A percentile compares a stretch with the other conserved stretches of the same genome.
Evolutionary conservation across 2,113 vertebrate genomes (phyloP).

Genomic region (Acrocephalus kingi): DNA sequence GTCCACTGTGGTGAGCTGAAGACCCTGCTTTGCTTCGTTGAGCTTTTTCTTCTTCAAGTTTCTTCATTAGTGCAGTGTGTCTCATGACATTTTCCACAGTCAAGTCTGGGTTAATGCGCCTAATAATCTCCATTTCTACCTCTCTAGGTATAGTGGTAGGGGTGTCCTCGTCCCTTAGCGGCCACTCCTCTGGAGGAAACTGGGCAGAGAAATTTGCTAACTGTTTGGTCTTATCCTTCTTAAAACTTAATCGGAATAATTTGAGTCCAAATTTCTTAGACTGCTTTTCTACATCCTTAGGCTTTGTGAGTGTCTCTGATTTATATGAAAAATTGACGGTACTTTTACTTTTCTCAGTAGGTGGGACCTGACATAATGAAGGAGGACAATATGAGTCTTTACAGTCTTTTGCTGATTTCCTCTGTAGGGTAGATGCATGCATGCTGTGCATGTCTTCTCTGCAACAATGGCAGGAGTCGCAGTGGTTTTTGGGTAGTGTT

Average conservation of each 20-base stretch:
- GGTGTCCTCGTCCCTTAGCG: slow-evolving; percentile 90
- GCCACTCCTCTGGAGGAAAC: slow-evolving; percentile 98
- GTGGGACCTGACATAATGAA: slow-evolving; percentile 83
- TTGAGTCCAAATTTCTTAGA: slow-evolving; percentile 95
- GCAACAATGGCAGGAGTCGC: slow-evolving; percentile 89
- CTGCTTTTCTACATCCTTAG: slow-evolving; percentile 92
- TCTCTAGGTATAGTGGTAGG: slow-evolving; percentile 92
- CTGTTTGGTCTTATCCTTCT: slow-evolving; percentile 97
- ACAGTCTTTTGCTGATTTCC: slow-evolving; percentile 91
- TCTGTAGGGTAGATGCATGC: slow-evolving; percentile 92
- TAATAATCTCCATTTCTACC: slow-evolving; percentile 97
- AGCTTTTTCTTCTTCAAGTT: slow-evolving; percentile 95
- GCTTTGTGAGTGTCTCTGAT: slow-evolving; percentile 90
- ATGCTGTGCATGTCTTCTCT: slow-evolving; percentile 89
- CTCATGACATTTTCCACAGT: slow-evolving; percentile 96
- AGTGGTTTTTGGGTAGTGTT: slow-evolving; percentile 90
- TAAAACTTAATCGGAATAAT: slow-evolving; percentile 95
- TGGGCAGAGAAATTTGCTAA: slow-evolving; percentile 96
- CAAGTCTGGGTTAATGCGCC: slow-evolving; percentile 96
- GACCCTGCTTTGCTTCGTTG: slow-evolving; percentile 91
- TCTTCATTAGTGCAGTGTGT: slow-evolving; percentile 98
- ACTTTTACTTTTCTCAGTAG: slow-evolving; percentile 92
- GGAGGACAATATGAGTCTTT: slow-evolving; percentile 83
- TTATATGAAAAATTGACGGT: slow-evolving; percentile 93
- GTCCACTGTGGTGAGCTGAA: slow-evolving; percentile 91